phyloP scores from a whole-genome alignment of 1,140 invertebrate species.

The Drosophila bipectinata region DNA sequence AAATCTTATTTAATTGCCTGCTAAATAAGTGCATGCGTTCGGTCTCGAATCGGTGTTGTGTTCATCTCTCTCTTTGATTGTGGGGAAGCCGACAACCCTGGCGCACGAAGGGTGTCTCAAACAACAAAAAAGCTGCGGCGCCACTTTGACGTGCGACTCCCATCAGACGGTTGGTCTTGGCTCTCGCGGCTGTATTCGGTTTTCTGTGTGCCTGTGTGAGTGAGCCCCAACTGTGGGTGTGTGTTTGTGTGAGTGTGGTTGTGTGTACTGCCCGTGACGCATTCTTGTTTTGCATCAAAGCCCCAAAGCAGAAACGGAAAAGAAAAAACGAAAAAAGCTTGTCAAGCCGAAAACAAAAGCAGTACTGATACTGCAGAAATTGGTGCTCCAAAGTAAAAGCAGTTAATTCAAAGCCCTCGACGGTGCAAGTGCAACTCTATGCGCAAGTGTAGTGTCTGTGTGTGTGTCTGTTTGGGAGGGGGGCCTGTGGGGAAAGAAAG shows the following conservation, averaged over 20 bases:
- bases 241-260: slow-evolving; percentile 33
- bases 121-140: slow-evolving; percentile 71
- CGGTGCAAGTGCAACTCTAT: slow-evolving; percentile 46
- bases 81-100: slow-evolving; percentile 43
- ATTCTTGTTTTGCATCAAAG: slow-evolving; percentile 76
- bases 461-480: slow-evolving; percentile 30
- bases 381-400: slow-evolving; percentile 19
- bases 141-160: slow-evolving; percentile 74
- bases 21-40: background rate
- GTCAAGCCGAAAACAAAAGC: slow-evolving; percentile 31
- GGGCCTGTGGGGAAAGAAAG: slow-evolving; percentile 35
- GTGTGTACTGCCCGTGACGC: slow-evolving; percentile 62
- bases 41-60: background rate
- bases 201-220: slow-evolving; percentile 22
- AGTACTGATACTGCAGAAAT: slow-evolving; percentile 30
- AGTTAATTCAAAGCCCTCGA: slow-evolving; percentile 32
- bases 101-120: slow-evolving; percentile 62
- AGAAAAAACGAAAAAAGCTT: slow-evolving; percentile 35
- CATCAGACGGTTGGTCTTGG: slow-evolving; percentile 74
- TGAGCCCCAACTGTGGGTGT: slow-evolving; percentile 23
- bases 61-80: background rate
- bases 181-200: slow-evolving; percentile 49
- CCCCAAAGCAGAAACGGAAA: slow-evolving; percentile 50
- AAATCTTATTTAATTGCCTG: background rate
- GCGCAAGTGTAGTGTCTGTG: slow-evolving; percentile 52